Percentiles rank a stretch among this genome's conserved stretches.
phyloP scores from a whole-genome alignment of 2,888 invertebrate species.

The Agrochola litura region DNA sequence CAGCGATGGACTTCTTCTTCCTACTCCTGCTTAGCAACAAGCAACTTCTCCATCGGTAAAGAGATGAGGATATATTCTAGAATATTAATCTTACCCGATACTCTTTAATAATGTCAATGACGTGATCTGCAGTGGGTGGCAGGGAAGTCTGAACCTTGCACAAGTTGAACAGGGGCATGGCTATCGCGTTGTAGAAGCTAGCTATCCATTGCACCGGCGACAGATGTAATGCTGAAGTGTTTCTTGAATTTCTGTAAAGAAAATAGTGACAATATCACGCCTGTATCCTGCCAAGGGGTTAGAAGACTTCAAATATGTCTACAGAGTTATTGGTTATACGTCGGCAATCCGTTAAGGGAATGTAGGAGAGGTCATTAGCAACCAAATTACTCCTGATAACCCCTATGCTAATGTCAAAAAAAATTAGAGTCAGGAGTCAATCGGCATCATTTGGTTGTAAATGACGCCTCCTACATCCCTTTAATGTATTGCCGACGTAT shows the following conservation, averaged over 20 bases:
- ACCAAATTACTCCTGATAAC: too few species aligned
- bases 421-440: too few species aligned
- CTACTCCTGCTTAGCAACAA: neutral
- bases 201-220: conserved; percentile 83
- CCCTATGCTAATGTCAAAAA: too few species aligned
- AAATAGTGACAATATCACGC: neutral
- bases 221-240: conserved; percentile 67
- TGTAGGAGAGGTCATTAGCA: too few species aligned
- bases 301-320: neutral
- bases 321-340: too few species aligned
- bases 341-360: too few species aligned
- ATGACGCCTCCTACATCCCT: too few species aligned
- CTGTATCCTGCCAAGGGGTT: neutral
- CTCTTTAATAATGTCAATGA: conserved; percentile 82
- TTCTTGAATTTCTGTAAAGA: conserved; percentile 38
- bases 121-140: conserved; percentile 72
- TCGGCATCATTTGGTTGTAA: too few species aligned
- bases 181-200: conserved; percentile 68
- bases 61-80: neutral
- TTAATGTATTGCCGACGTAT: too few species aligned
- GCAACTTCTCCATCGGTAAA: neutral
- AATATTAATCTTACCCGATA: conserved; percentile 76
- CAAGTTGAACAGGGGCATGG: conserved; percentile 68
- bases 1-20: too few species aligned
- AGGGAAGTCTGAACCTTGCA: conserved; percentile 79